Base-by-base conservation (phyloP, 2,113 vertebrate genomes). In the Poicephalus meyeri region DNA sequence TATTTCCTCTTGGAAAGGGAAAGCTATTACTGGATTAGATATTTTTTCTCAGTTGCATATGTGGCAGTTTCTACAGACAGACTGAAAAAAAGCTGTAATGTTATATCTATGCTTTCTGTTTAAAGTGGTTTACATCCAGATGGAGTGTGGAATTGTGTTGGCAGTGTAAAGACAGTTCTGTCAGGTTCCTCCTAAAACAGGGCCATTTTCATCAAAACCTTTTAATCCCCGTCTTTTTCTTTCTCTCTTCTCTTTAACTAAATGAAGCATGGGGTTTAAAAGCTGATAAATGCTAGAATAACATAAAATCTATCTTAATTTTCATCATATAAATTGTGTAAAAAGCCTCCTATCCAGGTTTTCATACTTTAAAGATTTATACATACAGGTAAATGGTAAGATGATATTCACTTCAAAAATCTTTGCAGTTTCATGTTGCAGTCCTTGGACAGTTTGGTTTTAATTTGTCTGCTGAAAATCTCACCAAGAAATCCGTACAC, bases 1-100 rank as follows among this genome's bases (percentile, higher is more conserved):
- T 88, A 94, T 94, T 95, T 95, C 81, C 92, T 88, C 39, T 95
- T 91, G 93, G 87, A 93, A 92, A 86, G 80, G 79, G 64, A 94
- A 93, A 92, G 41, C 52, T 84, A 1, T 92, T 91, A 37, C 68
- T 94, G 70, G 44, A 61, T 56, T 90, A 53, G 88, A 88, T 55
- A 37, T 21, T 87, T 66, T 81, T 89, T 29, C 71, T 86, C 72
- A 80, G 55, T 69, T 95, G 83, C 80, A 83, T 83, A 96, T 91
- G 78, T 94, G 94, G 88, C 73, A 94, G 49, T 91, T 96, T 80
- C 83, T 80, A 89, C 50, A 94, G 91, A 25, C 28, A 23, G 70
- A 37, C 17, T 55, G 37, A 87, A 86, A 60, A 69, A 66, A 50
- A 68, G 26, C 80, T 93, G 86, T 91, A 82, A 86, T 53, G 4